Conservation (phyloP, 2,797 vertebrate species). For the Oryzias sinensis region DNA sequence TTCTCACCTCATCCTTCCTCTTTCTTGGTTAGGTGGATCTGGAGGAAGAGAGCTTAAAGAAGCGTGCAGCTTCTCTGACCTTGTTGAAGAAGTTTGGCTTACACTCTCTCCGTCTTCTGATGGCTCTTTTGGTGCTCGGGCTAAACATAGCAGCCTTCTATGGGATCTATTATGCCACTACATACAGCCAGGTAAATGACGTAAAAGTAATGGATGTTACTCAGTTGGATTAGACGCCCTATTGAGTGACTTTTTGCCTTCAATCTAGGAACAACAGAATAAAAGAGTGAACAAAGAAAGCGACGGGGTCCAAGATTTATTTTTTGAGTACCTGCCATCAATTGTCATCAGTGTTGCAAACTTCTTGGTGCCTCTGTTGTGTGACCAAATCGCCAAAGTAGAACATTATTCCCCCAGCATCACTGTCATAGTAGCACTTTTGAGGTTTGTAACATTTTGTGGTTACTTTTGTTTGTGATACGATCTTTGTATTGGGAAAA, state of each 20-base stretch:
- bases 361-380: constrained; percentile 82
- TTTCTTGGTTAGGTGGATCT: constrained; percentile 80
- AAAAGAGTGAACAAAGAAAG: background rate
- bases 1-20: background rate
- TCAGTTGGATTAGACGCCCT: background rate
- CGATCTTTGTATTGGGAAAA: background rate
- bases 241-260: constrained; percentile 3
- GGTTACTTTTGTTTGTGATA: background rate
- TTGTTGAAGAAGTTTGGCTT: constrained; percentile 61
- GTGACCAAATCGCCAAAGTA: constrained; percentile 75
- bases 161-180: constrained; percentile 71
- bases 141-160: constrained; percentile 77
- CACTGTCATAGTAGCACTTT: constrained; percentile 79
- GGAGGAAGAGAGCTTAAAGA: constrained; percentile 79
- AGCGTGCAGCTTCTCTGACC: constrained; percentile 69
- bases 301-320: constrained; percentile 67
- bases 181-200: constrained; percentile 73
- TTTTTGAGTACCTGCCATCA: constrained; percentile 84
- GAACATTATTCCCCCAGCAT: constrained; percentile 80
- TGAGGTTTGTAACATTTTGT: constrained; percentile 73
- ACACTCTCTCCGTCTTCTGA: constrained; percentile 65
- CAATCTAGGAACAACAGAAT: constrained; percentile 38
- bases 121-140: constrained; percentile 67
- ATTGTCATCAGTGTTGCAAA: constrained; percentile 84
- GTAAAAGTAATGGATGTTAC: background rate